Conservation (phyloP, 2,888 invertebrate genomes). For the Drosophila neoperkinsi region DNA sequence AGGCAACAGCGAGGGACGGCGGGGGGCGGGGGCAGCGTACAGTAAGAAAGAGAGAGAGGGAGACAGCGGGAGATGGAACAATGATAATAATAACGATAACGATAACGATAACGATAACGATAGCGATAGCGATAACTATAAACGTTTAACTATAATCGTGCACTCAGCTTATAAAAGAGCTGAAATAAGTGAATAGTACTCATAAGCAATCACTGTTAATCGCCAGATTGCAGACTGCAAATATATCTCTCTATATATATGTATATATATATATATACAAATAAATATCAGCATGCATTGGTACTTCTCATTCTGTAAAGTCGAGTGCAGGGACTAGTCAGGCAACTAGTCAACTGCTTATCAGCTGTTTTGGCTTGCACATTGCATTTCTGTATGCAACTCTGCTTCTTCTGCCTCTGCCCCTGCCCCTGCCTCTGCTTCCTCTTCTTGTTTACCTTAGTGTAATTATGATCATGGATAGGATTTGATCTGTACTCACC, state of each 20-base stretch:
- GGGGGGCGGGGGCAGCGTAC: neutral
- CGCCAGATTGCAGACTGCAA: neutral
- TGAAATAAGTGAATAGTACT: neutral
- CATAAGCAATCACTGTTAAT: neutral
- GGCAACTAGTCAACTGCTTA: neutral
- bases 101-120: conserved; percentile 25
- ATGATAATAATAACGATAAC: conserved; percentile 15
- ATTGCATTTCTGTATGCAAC: neutral
- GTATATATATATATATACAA: neutral
- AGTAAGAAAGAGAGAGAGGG: neutral
- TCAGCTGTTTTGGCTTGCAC: neutral
- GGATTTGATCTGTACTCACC: conserved; percentile 73
- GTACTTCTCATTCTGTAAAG: neutral
- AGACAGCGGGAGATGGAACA: conserved; percentile 3
- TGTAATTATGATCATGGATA: too few relatives aligned
- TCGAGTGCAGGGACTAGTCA: neutral
- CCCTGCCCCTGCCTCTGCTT: neutral
- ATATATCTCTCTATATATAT: neutral
- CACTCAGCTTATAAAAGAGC: neutral
- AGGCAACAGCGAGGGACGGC: neutral
- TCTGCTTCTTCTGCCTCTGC: neutral
- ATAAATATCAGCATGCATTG: neutral
- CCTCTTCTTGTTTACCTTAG: neutral
- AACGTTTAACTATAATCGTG: conserved; percentile 9
- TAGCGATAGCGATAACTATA: conserved; percentile 28